These are phyloP conservation scores for Ictalurus furcatus DNA, from an alignment of 2,113 vertebrate genomes.

Conservation along the genomic window DNA sequence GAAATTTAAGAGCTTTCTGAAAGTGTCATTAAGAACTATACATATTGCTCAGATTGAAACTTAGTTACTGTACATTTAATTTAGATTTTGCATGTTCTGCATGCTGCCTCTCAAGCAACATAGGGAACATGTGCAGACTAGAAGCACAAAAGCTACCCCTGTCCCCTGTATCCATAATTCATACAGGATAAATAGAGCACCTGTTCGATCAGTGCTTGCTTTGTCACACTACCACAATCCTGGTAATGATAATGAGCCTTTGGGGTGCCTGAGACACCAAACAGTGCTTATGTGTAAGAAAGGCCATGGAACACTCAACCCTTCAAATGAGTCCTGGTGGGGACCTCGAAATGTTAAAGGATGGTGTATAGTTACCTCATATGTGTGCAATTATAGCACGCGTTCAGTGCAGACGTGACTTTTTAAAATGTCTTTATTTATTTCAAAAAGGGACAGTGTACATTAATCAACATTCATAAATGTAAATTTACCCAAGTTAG, in stretches of 20 bases:
- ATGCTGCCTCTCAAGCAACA: conserved; percentile 7
- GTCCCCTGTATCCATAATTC: conserved; percentile 38
- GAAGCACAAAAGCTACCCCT: background rate
- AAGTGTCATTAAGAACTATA: background rate
- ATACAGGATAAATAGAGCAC: conserved; percentile 24
- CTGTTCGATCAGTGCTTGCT: conserved; percentile 27
- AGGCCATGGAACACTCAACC: background rate
- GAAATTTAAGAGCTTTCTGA: background rate
- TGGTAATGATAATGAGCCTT: conserved; percentile 51
- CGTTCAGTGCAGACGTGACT: background rate
- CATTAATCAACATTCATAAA: too few relatives aligned
- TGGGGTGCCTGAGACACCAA: conserved; percentile 11
- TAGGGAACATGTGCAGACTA: background rate
- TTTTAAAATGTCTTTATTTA: background rate
- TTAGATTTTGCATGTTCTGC: background rate
- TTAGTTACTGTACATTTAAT: background rate
- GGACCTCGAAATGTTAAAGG: conserved; percentile 33
- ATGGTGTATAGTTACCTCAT: background rate
- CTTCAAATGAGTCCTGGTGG: background rate
- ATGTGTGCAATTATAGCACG: background rate
- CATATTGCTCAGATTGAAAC: background rate
- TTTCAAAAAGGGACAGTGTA: too few relatives aligned
- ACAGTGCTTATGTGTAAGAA: background rate
- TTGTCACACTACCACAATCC: conserved; percentile 39
- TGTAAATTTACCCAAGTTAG: too few relatives aligned